Evolutionary conservation across 1,140 invertebrate genomes (phyloP), one percentile per base, ranked within the genome.

Genomic region (Bombus huntii): DNA sequence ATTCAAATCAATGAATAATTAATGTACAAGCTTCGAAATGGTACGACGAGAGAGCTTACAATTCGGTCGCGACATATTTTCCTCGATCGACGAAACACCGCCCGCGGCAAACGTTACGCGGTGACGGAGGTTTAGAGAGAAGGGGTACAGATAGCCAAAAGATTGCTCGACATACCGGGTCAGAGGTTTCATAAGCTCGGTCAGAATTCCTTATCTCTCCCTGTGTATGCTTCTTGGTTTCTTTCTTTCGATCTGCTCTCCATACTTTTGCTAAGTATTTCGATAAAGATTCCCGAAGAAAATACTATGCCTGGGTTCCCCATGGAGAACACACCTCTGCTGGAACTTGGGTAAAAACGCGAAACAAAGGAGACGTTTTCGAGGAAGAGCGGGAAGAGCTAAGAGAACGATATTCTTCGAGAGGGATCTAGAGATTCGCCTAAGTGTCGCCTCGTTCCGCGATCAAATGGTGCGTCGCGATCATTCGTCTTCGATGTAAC

Each of bases 151-250:
- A 25, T 65, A 57, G 79, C 10, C 59, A 75, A 87, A 86, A 82
- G 75, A 85, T 89, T 65, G 78, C 59, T 77, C 68, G 86, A 78
- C 91, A 92, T 93, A 93, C 88, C 93, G 92, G 93, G 90, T 94
- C 93, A 93, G 87, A 91, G 90, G 92, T 94, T 94, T 92, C 92
- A 92, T 90, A 93, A 90, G 92, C 92, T 90, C 79, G 77, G 78
- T 86, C 92, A 89, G 89, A 93, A 92, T 94, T 93, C 88, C 90
- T 89, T 89, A 93, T 92, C 90, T 87, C 83, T 91, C 90, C 80
- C 83, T 88, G 86, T 90, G 91, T 90, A 91, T 85, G 83, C 86
- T 92, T 87, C 89, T 88, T 78, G 84, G 87, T 87, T 34, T 31
- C 13, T 92, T 90, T 87, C 88, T 91, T 90, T 88, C 92, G 88